Percentiles rank a stretch among this genome's conserved stretches.
phyloP scores from a whole-genome alignment of 53 echinoderm and acorn worm genomes.

The Antedon mediterranea region DNA sequence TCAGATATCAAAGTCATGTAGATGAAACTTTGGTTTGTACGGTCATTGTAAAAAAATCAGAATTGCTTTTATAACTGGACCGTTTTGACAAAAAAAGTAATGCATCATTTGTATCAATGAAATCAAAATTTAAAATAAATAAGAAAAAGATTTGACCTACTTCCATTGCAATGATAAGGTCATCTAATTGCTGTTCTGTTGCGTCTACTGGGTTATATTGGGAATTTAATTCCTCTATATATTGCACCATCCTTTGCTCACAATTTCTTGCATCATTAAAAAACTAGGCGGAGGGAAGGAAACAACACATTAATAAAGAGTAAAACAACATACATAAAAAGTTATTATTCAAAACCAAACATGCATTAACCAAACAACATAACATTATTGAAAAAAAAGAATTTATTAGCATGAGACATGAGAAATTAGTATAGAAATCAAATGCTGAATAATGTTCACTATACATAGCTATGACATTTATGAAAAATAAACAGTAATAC shows the following conservation, averaged over 20 bases:
- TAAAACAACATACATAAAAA: background rate
- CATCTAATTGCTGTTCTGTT: conserved; percentile 28
- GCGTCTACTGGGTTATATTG: conserved; percentile 42
- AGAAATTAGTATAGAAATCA: background rate
- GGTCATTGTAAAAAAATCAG: too few species aligned
- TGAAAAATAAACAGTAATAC: background rate
- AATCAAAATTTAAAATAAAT: too few species aligned
- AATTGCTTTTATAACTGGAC: too few species aligned
- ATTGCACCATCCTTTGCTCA: conserved; percentile 63
- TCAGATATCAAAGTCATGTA: too few species aligned
- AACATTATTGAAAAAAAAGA: background rate
- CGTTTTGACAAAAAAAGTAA: too few species aligned
- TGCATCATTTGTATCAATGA: too few species aligned
- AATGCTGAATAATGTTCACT: background rate
- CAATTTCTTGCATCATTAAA: conserved; percentile 65
- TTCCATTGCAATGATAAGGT: conserved; percentile 40
- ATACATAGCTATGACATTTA: background rate
- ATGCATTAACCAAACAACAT: background rate
- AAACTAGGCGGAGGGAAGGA: conserved; percentile 32
- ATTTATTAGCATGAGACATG: background rate
- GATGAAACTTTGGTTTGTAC: too few species aligned
- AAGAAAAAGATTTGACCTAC: too few species aligned
- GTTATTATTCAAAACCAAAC: background rate
- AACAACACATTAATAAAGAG: background rate
- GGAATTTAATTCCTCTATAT: conserved; percentile 37